Percentiles rank a stretch among this genome's conserved stretches.
phyloP scores from a whole-genome alignment of 2,888 invertebrate genomes.

The Brenthis ino region DNA sequence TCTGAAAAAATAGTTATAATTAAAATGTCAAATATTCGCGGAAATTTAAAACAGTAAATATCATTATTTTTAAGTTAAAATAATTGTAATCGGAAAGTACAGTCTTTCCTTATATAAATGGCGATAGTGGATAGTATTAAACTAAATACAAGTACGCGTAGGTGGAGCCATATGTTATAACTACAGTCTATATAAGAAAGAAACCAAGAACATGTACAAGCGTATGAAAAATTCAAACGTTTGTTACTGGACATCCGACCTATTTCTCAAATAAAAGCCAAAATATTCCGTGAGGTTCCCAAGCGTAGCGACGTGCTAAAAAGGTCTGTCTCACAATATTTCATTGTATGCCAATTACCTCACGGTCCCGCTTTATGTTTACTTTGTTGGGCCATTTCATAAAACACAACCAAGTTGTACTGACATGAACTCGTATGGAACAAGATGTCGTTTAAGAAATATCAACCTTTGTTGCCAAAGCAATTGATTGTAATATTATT shows the following conservation, averaged over 20 bases:
- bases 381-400: slow-evolving; percentile 27
- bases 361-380: slow-evolving; percentile 27
- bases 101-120: too few relatives aligned
- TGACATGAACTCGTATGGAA: slow-evolving; percentile 2
- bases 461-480: too few relatives aligned
- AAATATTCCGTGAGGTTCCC: slow-evolving; percentile 14
- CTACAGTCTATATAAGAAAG: too few relatives aligned
- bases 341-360: slow-evolving; percentile 41
- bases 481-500: too few relatives aligned
- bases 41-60: too few relatives aligned
- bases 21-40: too few relatives aligned
- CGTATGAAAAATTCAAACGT: background rate
- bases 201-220: background rate
- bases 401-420: slow-evolving; percentile 19
- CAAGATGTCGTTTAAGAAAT: slow-evolving; percentile 2
- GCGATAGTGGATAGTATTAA: too few relatives aligned
- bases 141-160: too few relatives aligned
- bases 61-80: too few relatives aligned
- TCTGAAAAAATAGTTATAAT: too few relatives aligned
- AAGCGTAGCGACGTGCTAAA: slow-evolving; percentile 38
- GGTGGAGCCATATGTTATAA: too few relatives aligned
- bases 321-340: slow-evolving; percentile 39
- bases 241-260: background rate
- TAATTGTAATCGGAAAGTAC: too few relatives aligned
- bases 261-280: slow-evolving; percentile 14